Evolutionary conservation across 2,797 vertebrate species (phyloP), one percentile per base, ranked within the genome.

Genomic region (Buceros bicornis): DNA sequence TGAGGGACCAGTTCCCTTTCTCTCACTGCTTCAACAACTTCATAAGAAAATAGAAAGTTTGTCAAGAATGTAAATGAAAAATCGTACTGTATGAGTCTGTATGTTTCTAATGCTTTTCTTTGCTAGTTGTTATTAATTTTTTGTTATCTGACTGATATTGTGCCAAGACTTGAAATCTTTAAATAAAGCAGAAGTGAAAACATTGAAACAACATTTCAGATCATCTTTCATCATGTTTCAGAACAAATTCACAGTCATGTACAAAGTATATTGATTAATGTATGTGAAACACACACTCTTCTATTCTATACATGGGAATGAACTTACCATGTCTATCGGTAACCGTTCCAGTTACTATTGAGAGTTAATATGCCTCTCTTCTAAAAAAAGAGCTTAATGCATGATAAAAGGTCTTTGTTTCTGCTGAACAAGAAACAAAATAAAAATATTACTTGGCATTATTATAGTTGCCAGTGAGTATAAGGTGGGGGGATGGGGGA

Each of bases 51-150:
- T 7, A 1, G 8, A 42, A n/a, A 22, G 2, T n/a, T 51, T 51
- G 2, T 17, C 21, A 58, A 58, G 35, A 64, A 19, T 7, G 1
- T 6, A 77, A 81, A 54, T 17, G 8, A 1, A 60, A 81, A 88
- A 54, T 3, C 0, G 0, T 73, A 16, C 5, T 28, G 6, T 54
- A 15, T 47, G 4, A 31, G 7, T 6, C 35, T 56, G 4, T 70
- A 54, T 29, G 11, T 42, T 21, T 48, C 7, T 33, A 70, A 58
- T 48, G 51, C 3, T 66, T 82, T 14, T 81, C 10, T 26, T 82
- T 14, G 40, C 12, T 17, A 73, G 1, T 25, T 74, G 40, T 51
- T 62, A 24, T 16, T 42, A 2, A 66, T 48, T 74, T 70, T 10
- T 28, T 1, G 17, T 57, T 71, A 24, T 51, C 26, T 47, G 26